Base-by-base conservation (phyloP, 2,113 vertebrate genomes). In the Galbula dea region DNA sequence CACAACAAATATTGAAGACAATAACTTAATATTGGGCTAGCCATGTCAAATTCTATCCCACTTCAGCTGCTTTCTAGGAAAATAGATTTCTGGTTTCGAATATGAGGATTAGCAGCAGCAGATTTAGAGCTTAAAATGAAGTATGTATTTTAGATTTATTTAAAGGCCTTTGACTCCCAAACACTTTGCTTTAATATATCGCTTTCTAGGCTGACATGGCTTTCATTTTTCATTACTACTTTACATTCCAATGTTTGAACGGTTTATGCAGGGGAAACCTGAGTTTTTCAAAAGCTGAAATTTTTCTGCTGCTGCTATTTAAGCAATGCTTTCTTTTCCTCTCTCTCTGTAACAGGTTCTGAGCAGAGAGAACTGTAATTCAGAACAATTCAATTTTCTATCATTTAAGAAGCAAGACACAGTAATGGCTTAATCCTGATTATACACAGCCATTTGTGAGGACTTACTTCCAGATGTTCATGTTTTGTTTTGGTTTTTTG, bases 141-240 rank as follows among this genome's bases (percentile, higher is more conserved):
- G 92, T 89, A 95, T 55, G 94, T 74, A 94, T 92, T 95, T 87
- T 81, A 96, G 96, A 97, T 97, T 97, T 96, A 97, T 97, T 96
- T 92, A 86, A 91, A 66, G 78, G 82, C 89, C 94, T 96, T 96
- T 96, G 95, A 93, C 96, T 97, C 80, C 57, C 54, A 95, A 96
- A 95, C 96, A 94, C 94, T 97, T 95, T 69, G 81, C 92, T 92
- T 89, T 97, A 95, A 96, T 89, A 79, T 93, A 96, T 91, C 0
- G 15, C 54, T 92, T 96, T 95, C 65, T 95, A 51, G 88, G 51
- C 41, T 95, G 95, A 94, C 76, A 68, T 80, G 65, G 76, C 90
- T 93, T 96, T 95, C 88, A 96, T 96, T 96, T 95, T 95, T 97
- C 95, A 96, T 93, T 78, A 88, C 79, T 72, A 61, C 90, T 96